Evolutionary conservation across 2,888 invertebrate genomes (phyloP), one percentile per base, ranked within the genome.

Genomic region (Mayetiola destructor): DNA sequence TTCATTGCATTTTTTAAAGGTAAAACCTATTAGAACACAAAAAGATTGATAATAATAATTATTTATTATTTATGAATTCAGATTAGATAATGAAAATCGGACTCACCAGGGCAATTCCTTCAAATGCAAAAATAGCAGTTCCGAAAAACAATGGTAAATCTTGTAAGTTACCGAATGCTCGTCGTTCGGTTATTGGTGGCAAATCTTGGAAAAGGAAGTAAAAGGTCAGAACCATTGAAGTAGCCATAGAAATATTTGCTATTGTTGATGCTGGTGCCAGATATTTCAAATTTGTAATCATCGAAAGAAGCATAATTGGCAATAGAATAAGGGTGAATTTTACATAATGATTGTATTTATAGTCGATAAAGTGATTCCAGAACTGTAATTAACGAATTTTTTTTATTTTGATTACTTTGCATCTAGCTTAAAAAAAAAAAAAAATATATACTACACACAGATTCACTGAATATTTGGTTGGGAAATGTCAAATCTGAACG

Each of bases 61-160:
- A 32, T 32, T 32, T 32, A 32, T 9, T 9, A 32, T 12, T 9
- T 4, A 14, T 29, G 12, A n/a, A 6, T 29, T n/a, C 6, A n/a
- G 6, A 42, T 8, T 20, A 9, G 23, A 27, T 57, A 30, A 21
- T 30, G 14, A 9, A 37, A 56, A 30, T n/a, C n/a, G 8, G 4
- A n/a, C 78, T 79, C 68, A 86, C 89, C 77, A 90, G 71, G 57
- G 88, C 88, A 62, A 97, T 96, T 60, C 95, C 97, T 75, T 97
- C 97, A 67, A 96, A 97, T 3, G 96, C 89, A 71, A 90, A 99
- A 58, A 99, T 82, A 23, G 91, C 92, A 0, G 95, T 96, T 52
- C 96, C 96, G 67, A 97, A 94, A 70, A 88, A 97, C 14, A 97
- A 74, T 0, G 97, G 95, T 88, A 73, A 59, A 76, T 77, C 59